Conservation (phyloP, 2,797 vertebrate genomes). For the Melopsittacus undulatus region DNA sequence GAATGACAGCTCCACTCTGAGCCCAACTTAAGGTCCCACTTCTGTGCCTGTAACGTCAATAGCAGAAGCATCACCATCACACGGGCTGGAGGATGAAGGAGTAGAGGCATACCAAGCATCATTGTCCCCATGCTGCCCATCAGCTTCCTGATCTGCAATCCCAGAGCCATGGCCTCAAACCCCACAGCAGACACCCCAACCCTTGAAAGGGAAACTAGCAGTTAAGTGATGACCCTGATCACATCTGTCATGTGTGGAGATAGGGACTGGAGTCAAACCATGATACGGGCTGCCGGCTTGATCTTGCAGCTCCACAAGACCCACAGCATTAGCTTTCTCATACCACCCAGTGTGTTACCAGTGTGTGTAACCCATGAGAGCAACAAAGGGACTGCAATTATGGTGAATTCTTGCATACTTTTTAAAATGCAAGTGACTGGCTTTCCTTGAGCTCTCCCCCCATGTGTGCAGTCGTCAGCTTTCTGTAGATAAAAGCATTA, state of each 20-base stretch:
- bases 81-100: background rate
- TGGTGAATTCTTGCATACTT: background rate
- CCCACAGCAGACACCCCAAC: fast-evolving
- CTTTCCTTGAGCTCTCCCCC: slow-evolving; percentile 8
- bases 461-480: slow-evolving; percentile 9
- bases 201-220: background rate
- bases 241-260: background rate
- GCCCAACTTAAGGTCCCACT: background rate
- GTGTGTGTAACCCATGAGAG: fast-evolving
- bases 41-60: no score
- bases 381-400: background rate
- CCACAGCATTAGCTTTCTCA: fast-evolving
- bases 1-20: background rate
- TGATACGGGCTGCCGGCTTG: background rate
- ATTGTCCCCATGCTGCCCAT: background rate
- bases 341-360: background rate
- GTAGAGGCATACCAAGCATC: fast-evolving
- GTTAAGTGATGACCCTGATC: background rate
- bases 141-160: background rate
- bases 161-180: background rate
- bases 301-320: background rate
- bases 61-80: background rate
- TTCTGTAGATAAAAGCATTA: slow-evolving; percentile 65
- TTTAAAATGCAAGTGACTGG: background rate
- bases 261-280: background rate